Conservation (phyloP, 1,140 invertebrate genomes). For the Drosophila miranda region DNA sequence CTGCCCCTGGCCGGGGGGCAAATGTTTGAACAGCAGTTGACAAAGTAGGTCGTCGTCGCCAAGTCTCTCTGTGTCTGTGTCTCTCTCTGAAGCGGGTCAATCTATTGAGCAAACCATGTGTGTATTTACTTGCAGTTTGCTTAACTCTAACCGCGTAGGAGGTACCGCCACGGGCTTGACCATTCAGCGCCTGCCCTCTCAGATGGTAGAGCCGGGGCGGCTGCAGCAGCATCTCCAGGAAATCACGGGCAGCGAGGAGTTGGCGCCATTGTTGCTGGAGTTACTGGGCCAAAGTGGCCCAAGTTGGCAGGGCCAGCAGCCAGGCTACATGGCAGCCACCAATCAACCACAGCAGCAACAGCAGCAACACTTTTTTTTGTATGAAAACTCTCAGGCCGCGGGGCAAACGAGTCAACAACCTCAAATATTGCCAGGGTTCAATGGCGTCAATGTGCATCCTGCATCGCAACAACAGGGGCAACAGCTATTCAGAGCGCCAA, state of each 20-base stretch:
- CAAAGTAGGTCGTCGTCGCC: slow-evolving; percentile 62
- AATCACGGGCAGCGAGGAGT: slow-evolving; percentile 49
- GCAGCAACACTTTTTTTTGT: slow-evolving; percentile 67
- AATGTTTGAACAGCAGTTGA: slow-evolving; percentile 64
- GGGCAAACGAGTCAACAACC: slow-evolving; percentile 64
- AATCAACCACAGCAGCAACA: slow-evolving; percentile 21
- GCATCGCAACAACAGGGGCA: slow-evolving; percentile 33
- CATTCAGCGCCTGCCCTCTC: slow-evolving; percentile 42
- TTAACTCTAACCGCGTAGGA: slow-evolving; percentile 31
- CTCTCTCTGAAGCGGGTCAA: slow-evolving; percentile 40
- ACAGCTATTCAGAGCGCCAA: slow-evolving; percentile 38
- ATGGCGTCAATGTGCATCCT: slow-evolving; percentile 65
- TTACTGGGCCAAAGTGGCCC: slow-evolving; percentile 67
- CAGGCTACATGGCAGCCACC: slow-evolving; percentile 5
- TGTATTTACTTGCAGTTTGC: slow-evolving; percentile 47
- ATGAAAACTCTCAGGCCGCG: slow-evolving; percentile 43
- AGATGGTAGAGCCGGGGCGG: slow-evolving; percentile 49
- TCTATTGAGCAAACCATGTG: slow-evolving; percentile 40
- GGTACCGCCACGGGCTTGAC: slow-evolving; percentile 17
- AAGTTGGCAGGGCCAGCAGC: slow-evolving; percentile 59
- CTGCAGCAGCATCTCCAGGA: slow-evolving; percentile 53
- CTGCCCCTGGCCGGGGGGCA: slow-evolving; percentile 18
- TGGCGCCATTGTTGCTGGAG: slow-evolving; percentile 70
- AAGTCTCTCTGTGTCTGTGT: neutral
- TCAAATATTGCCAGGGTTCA: slow-evolving; percentile 71